Base-by-base conservation (phyloP, 2,113 vertebrate genomes). In the Raphicerus campestris region DNA sequence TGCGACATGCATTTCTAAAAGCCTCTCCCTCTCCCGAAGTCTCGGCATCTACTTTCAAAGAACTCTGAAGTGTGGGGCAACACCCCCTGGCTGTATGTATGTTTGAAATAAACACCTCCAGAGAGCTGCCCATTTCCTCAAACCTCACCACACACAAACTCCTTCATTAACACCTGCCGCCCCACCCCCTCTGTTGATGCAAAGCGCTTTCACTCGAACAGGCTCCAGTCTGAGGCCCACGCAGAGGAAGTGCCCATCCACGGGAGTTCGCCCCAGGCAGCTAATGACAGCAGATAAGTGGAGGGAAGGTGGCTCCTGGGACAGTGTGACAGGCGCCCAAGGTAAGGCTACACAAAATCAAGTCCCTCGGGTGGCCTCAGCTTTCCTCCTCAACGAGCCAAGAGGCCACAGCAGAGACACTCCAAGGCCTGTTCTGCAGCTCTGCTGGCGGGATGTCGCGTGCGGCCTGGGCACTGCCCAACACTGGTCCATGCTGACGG, bases 301-400 rank as follows among this genome's bases (percentile, higher is more conserved):
- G 75, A 86, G 75, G 87, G 24, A 78, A 85, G 82, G 17, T 55
- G 85, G 77, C 86, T 97, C 70, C 87, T 47, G 63, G 78, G 60
- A 97, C 95, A 96, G 95, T 91, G 94, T 0, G n/a, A 75, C 96
- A 87, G 82, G 87, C 96, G 96, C 88, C 90, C 11, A 16, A 49
- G 19, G 94, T 91, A 97, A 98, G 93, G 91, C 58, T 56, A 98
- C 85, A 75, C 97, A 39, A 73, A 73, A 32, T 61, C 0, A 78
- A 95, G 35, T 98, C 97, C 97, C 90, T 63, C 6, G 61, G 97
- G 96, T 87, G 87, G 63, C 83, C 96, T 97, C 97, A 87, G 17
- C 28, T 35, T 6, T 66, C 94, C 70, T 49, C 70, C 86, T 97
- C 49, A 93, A 93, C 4, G 39, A 96, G 90, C 56, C 85, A 83